Base-by-base conservation (phyloP, 2,888 invertebrate genomes). In the Schizotus pectinicornis region DNA sequence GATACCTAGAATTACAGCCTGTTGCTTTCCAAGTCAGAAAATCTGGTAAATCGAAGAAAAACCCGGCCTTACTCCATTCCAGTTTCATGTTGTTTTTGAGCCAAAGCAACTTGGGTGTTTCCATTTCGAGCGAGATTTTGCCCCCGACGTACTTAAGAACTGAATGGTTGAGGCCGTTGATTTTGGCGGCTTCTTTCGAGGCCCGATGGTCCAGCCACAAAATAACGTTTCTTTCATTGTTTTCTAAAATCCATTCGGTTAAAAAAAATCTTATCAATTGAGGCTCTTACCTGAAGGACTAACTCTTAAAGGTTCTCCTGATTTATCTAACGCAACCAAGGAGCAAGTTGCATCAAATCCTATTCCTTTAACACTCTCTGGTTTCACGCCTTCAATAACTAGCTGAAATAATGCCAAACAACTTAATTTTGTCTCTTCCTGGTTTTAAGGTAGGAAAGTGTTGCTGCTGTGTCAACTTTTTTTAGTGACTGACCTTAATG, bases 291-390 rank as follows among this genome's bases (percentile, higher is more conserved):
- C 85, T 61, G 85, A 84, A 8, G 84, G 82, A 74, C 88, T 91
- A 0, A 94, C 85, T 36, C 90, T 85, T 36, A 92, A 75, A 0
- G 94, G 91, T 14, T 84, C 80, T 8, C 86, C 87, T 58, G 87
- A 80, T 67, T 82, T 80, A 71, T 91, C 93, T 35, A 97, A 74
- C 5, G 87, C 90, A 0, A 94, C 97, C 58, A 98, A 79, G 0
- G 97, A 97, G 77, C 97, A 97, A 7, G 97, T 98, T 9, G 96
- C 97, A 83, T 95, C 96, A 81, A 97, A 97, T 3, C 96, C 95
- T 68, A 98, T 88, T 9, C 95, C 95, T 80, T 86, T 88, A n/a
- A 95, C 84, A 67, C 74, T 80, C 56, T 80, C 76, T 49, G 84
- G 83, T 65, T 82, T 79, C 61, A 85, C 75, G 52, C 81, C 81